phyloP scores from a whole-genome alignment of 1,140 invertebrate species.

The Aphaenogaster floridana region DNA sequence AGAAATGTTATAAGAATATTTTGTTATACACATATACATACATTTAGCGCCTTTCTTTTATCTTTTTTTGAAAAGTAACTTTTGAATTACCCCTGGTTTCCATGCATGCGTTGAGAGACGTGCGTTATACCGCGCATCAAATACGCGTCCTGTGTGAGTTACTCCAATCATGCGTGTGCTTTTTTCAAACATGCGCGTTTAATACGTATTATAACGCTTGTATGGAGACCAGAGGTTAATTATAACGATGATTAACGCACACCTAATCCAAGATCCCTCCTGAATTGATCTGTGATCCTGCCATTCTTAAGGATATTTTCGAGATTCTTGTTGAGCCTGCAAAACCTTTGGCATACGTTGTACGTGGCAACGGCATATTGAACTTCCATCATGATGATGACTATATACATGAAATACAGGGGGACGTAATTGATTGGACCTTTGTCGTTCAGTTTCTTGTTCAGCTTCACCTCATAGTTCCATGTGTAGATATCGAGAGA shows the following conservation, averaged over 20 bases:
- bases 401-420: conserved; percentile 83
- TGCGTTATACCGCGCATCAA: no score
- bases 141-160: no score
- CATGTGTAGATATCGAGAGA: conserved; percentile 79
- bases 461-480: conserved; percentile 70
- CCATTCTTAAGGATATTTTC: conserved; percentile 76
- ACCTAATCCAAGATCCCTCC: conserved; percentile 80
- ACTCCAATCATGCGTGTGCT: no score
- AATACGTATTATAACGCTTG: no score
- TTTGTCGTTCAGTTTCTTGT: conserved; percentile 78
- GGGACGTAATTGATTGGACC: conserved; percentile 84
- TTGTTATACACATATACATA: no score
- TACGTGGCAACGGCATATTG: conserved; percentile 82
- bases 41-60: no score
- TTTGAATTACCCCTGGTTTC: no score
- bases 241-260: no score
- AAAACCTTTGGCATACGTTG: conserved; percentile 82
- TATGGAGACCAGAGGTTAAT: background rate
- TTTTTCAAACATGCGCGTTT: no score
- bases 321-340: conserved; percentile 80
- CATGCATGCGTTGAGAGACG: no score
- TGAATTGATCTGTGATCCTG: conserved; percentile 73
- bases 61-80: no score
- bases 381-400: conserved; percentile 81
- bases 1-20: no score